Conservation (phyloP, 2,113 vertebrate genomes). For the Aldabrachelys gigantea region DNA sequence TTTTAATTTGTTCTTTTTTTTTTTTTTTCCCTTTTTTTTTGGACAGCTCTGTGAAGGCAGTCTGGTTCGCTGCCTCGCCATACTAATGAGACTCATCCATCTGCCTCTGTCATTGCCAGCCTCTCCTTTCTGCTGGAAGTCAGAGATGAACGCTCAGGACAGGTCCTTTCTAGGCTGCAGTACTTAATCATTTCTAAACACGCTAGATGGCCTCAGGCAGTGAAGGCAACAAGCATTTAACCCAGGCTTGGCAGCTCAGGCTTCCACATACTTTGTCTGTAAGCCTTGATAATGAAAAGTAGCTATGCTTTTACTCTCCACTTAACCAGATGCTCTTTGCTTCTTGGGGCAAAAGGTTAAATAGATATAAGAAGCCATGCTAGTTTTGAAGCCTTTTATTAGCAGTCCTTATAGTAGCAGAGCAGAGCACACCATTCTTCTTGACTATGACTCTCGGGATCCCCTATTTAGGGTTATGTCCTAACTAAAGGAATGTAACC, state of each 20-base stretch:
- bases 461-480: conserved; percentile 69
- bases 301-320: conserved; percentile 84
- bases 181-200: conserved; percentile 93
- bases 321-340: conserved; percentile 89
- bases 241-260: conserved; percentile 85
- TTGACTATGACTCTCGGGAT: conserved; percentile 68
- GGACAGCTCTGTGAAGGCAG: conserved; percentile 89
- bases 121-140: conserved; percentile 90
- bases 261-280: conserved; percentile 80
- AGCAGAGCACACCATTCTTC: conserved; percentile 71
- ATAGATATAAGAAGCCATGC: conserved; percentile 84
- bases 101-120: conserved; percentile 89
- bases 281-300: conserved; percentile 88
- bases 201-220: conserved; percentile 89
- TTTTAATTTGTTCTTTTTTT: conserved; percentile 85
- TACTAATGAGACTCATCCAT: conserved; percentile 93
- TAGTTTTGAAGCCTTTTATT: conserved; percentile 85
- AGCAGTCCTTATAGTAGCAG: conserved; percentile 75
- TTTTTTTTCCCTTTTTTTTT: conserved; percentile 59
- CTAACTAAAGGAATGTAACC: conserved; percentile 66
- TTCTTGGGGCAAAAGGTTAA: conserved; percentile 88
- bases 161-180: conserved; percentile 90
- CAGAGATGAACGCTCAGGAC: conserved; percentile 92
- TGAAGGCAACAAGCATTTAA: conserved; percentile 91
- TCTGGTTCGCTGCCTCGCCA: conserved; percentile 86